Conservation (phyloP, 2,888 invertebrate genomes). For the Epicampocera succincta region DNA sequence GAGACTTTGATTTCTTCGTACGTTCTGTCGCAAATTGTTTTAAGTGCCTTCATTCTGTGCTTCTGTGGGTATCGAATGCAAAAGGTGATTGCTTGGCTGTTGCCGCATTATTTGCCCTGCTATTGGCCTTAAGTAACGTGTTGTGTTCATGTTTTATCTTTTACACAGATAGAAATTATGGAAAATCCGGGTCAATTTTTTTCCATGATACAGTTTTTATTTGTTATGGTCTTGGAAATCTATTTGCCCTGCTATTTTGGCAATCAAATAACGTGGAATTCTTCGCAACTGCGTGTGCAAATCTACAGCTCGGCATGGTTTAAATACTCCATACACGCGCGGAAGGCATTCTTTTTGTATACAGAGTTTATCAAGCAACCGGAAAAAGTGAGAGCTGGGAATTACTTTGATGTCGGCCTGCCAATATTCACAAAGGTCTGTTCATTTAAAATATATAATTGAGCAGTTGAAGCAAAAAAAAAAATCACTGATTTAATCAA, state of each 20-base stretch:
- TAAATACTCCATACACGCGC: slow-evolving; percentile 71
- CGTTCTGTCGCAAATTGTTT: slow-evolving; percentile 74
- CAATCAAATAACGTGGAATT: slow-evolving; percentile 75
- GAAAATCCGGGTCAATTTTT: slow-evolving; percentile 71
- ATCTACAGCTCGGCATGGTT: slow-evolving; percentile 77
- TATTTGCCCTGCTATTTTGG: slow-evolving; percentile 78
- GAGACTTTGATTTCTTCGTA: slow-evolving; percentile 73
- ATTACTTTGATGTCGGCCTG: slow-evolving; percentile 76
- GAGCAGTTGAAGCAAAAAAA: neutral
- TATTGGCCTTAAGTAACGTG: slow-evolving; percentile 4
- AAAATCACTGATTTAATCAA: neutral
- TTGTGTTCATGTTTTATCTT: neutral
- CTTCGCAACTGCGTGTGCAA: slow-evolving; percentile 72
- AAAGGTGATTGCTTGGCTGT: too few relatives aligned
- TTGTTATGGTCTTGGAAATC: slow-evolving; percentile 76
- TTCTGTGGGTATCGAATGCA: slow-evolving; percentile 76
- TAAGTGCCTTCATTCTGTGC: slow-evolving; percentile 77
- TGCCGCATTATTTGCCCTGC: too few relatives aligned
- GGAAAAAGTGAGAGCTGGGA: slow-evolving; percentile 73
- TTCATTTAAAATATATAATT: neutral
- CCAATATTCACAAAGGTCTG: slow-evolving; percentile 77
- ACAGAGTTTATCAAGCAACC: slow-evolving; percentile 77
- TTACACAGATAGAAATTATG: slow-evolving; percentile 68
- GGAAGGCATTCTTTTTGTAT: slow-evolving; percentile 73
- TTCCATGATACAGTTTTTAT: slow-evolving; percentile 72